Percentiles rank a stretch among this genome's conserved stretches.
Evolutionary conservation across 2,113 vertebrate species (phyloP).

Genomic region (Ornithorhynchus anatinus): DNA sequence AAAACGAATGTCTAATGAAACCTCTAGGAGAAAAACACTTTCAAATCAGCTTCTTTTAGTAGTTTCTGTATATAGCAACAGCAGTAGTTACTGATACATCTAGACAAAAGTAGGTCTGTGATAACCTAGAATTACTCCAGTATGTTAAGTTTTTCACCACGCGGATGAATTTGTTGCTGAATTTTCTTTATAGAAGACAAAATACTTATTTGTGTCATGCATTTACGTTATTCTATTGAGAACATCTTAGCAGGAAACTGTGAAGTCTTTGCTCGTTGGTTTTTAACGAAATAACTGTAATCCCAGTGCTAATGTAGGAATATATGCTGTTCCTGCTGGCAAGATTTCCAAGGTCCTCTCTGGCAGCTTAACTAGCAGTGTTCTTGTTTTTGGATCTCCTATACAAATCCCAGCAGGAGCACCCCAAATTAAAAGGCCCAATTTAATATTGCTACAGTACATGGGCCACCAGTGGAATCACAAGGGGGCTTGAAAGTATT

Average conservation of each 20-base stretch:
- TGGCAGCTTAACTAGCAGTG: not conserved
- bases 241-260: not conserved
- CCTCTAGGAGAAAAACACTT: not conserved
- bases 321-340: not conserved
- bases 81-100: not conserved
- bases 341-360: not conserved
- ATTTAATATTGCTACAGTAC: not conserved
- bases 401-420: not conserved
- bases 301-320: not conserved
- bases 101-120: not conserved
- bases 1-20: constrained; percentile 9
- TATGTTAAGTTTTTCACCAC: no score
- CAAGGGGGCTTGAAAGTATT: constrained; percentile 1
- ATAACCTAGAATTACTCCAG: no score
- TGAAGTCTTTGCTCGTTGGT: not conserved
- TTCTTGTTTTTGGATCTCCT: not conserved
- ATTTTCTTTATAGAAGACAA: not conserved
- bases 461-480: not conserved
- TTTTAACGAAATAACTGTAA: not conserved
- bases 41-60: not conserved
- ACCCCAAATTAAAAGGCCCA: not conserved
- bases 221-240: not conserved
- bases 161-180: no score
- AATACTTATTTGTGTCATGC: not conserved
- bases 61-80: accelerated